Percentiles rank a stretch among this genome's conserved stretches.
Conservation (phyloP, 2,797 vertebrate genomes). For the Neopelma chrysocephalum region DNA sequence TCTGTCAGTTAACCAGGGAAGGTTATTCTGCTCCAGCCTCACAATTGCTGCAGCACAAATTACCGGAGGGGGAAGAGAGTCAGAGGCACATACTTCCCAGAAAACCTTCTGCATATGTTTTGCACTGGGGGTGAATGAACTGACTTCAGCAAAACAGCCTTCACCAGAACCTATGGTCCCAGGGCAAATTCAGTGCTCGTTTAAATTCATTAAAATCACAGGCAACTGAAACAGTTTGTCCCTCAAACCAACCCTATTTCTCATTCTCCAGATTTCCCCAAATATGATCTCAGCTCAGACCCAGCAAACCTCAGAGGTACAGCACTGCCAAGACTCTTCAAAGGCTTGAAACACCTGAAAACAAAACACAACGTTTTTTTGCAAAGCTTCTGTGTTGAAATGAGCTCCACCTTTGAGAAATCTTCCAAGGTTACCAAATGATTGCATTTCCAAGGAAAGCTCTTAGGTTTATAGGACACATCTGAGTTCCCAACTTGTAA, state of each 20-base stretch:
- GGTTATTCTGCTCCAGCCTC: slow-evolving; percentile 40
- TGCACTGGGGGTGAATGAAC: neutral
- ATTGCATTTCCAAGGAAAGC: neutral
- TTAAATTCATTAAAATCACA: neutral
- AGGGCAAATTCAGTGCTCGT: fast-evolving
- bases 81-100: neutral
- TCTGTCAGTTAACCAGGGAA: slow-evolving; percentile 55
- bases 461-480: neutral
- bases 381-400: neutral
- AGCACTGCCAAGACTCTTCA: neutral
- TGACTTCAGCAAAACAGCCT: neutral
- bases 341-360: neutral
- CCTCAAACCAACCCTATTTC: neutral
- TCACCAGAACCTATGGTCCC: neutral
- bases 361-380: neutral
- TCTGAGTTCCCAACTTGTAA: neutral
- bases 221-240: neutral
- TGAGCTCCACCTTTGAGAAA: neutral
- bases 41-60: slow-evolving; percentile 50
- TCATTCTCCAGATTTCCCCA: neutral
- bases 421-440: neutral
- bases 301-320: neutral
- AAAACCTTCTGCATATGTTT: neutral
- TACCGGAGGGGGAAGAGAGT: neutral
- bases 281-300: neutral